Conservation (phyloP, 2,113 vertebrate genomes). For the Ceratotherium simum region DNA sequence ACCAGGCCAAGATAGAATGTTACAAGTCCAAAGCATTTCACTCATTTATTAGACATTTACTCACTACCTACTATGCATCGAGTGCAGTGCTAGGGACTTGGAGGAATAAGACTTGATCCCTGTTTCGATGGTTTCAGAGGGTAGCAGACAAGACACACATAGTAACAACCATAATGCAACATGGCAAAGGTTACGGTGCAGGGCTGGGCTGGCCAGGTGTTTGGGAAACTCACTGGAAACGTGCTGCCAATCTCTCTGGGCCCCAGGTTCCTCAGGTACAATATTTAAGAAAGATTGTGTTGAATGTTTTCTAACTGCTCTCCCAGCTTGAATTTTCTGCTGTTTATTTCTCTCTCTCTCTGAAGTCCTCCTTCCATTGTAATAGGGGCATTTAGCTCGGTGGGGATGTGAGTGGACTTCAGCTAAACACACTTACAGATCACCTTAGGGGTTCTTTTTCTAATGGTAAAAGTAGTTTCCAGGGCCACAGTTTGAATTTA, state of each 20-base stretch:
- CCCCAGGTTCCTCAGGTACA: neutral
- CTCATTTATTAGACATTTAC: neutral
- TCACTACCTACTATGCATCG: neutral
- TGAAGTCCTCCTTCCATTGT: neutral
- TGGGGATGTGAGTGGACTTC: slow-evolving; percentile 13
- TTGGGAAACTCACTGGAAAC: neutral
- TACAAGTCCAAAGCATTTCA: neutral
- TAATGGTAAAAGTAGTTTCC: slow-evolving; percentile 13
- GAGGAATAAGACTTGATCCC: neutral
- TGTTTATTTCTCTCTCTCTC: neutral
- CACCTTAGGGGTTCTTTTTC: slow-evolving; percentile 43
- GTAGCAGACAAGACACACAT: neutral
- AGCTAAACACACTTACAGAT: slow-evolving; percentile 46
- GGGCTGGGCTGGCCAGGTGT: neutral
- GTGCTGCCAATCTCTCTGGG: neutral
- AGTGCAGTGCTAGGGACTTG: neutral
- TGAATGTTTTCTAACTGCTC: slow-evolving; percentile 38
- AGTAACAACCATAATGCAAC: neutral
- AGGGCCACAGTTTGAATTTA: neutral
- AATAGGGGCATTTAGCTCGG: slow-evolving; percentile 25
- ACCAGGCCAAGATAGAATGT: neutral
- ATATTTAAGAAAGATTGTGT: neutral
- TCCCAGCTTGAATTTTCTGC: slow-evolving; percentile 6
- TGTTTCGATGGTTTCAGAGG: neutral
- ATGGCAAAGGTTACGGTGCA: neutral